These are phyloP conservation scores for Poecilia picta DNA, from an alignment of 2,797 vertebrate genomes.

Conservation along the genomic window DNA sequence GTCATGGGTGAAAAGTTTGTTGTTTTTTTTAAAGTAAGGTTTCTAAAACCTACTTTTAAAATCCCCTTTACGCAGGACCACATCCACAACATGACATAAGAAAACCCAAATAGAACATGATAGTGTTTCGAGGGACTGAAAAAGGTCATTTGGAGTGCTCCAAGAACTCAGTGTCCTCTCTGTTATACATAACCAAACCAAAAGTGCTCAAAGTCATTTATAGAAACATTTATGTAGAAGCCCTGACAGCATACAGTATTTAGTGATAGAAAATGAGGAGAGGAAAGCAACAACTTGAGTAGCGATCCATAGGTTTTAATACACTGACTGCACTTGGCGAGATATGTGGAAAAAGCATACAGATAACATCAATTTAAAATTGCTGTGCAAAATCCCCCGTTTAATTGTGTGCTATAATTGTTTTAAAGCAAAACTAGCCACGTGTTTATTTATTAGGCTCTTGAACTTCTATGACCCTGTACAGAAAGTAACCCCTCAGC, in stretches of 20 bases:
- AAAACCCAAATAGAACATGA: neutral
- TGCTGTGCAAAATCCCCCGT: neutral
- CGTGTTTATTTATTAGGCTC: neutral
- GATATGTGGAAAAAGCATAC: neutral
- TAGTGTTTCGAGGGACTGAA: neutral
- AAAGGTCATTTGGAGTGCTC: neutral
- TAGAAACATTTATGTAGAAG: no score
- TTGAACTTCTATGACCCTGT: neutral
- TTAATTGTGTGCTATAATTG: neutral
- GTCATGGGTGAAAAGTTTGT: conserved; percentile 4
- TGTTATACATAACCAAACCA: neutral
- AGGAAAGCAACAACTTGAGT: neutral
- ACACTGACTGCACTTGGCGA: no score
- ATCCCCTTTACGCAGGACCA: neutral
- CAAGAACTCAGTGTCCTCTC: neutral
- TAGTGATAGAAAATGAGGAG: neutral
- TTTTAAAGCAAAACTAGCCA: neutral
- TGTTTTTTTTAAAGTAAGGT: conserved; percentile 18
- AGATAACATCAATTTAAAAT: neutral
- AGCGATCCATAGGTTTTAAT: neutral
- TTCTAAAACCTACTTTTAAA: conserved; percentile 12
- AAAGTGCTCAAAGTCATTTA: neutral
- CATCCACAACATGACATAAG: neutral
- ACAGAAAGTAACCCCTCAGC: neutral
- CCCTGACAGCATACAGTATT: neutral